Percentiles rank a stretch among this genome's conserved stretches.
Evolutionary conservation across 2,797 vertebrate genomes (phyloP).

Genomic region (Diglossa cyanea): DNA sequence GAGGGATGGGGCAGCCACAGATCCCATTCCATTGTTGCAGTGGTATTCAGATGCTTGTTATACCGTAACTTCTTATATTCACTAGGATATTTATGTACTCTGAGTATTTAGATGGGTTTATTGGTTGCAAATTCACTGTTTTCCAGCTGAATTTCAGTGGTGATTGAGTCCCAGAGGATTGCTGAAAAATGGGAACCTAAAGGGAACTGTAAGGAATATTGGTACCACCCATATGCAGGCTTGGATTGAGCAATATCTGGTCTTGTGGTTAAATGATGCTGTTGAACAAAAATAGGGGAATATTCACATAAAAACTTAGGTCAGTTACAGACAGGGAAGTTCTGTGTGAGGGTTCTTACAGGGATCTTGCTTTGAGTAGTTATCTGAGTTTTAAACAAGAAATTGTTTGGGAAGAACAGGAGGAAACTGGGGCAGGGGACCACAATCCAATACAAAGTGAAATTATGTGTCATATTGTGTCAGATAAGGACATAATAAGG

Average conservation of each 20-base stretch:
- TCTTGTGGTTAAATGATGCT: not conserved
- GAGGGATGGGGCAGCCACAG: not conserved
- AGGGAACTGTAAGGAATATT: not conserved
- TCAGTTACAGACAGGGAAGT: not conserved
- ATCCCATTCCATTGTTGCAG: not conserved
- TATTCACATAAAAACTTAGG: not conserved
- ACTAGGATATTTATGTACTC: not conserved
- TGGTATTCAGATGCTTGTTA: not conserved
- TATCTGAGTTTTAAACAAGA: not conserved
- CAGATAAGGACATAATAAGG: not conserved
- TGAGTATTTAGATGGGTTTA: not conserved
- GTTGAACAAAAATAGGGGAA: not conserved
- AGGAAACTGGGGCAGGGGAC: not conserved
- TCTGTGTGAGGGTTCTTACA: not conserved
- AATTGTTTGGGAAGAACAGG: not conserved
- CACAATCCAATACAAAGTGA: not conserved
- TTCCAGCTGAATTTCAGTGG: not conserved
- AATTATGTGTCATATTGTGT: not conserved
- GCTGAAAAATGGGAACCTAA: not conserved
- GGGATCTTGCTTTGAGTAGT: not conserved
- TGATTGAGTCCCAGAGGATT: not conserved
- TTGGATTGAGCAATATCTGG: not conserved
- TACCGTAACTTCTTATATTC: accelerated
- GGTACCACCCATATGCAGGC: not conserved
- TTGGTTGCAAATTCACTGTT: not conserved